These are phyloP conservation scores for Cydia fagiglandana DNA, from an alignment of 1,140 invertebrate genomes.

Conservation along the genomic window DNA sequence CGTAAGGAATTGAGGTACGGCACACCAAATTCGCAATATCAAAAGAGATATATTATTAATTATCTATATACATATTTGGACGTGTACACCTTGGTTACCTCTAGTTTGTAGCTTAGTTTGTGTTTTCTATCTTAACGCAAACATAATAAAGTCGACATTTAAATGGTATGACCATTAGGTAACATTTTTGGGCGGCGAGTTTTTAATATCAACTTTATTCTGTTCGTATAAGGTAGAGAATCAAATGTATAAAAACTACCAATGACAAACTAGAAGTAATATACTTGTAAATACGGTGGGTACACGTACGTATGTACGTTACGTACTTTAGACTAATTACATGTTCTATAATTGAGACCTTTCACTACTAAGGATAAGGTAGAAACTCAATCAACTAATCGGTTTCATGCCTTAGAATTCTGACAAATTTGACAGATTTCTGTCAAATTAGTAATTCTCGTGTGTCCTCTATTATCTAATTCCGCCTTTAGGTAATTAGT, in stretches of 20 bases:
- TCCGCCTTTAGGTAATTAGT: constrained; percentile 16
- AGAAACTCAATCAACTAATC: neutral
- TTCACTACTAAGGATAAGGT: neutral
- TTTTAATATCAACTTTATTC: neutral
- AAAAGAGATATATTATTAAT: neutral
- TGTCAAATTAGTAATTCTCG: neutral
- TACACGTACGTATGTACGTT: too few relatives aligned
- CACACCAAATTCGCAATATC: constrained; percentile 9
- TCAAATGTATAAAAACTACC: neutral
- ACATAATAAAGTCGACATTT: too few relatives aligned
- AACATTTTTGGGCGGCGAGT: neutral
- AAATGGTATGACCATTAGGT: too few relatives aligned
- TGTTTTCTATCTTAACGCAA: too few relatives aligned
- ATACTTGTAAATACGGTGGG: neutral
- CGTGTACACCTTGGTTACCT: neutral
- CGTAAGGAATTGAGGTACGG: neutral
- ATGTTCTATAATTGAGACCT: neutral
- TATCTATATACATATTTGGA: neutral
- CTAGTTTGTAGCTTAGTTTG: neutral
- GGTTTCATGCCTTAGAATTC: neutral
- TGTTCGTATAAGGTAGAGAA: neutral
- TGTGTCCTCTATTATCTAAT: neutral
- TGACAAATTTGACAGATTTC: neutral
- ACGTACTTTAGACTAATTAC: neutral
- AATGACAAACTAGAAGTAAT: neutral